Percentiles rank a stretch among this genome's conserved stretches.
phyloP scores from a whole-genome alignment of 1,140 invertebrate genomes.

The Nylanderia fulva region DNA sequence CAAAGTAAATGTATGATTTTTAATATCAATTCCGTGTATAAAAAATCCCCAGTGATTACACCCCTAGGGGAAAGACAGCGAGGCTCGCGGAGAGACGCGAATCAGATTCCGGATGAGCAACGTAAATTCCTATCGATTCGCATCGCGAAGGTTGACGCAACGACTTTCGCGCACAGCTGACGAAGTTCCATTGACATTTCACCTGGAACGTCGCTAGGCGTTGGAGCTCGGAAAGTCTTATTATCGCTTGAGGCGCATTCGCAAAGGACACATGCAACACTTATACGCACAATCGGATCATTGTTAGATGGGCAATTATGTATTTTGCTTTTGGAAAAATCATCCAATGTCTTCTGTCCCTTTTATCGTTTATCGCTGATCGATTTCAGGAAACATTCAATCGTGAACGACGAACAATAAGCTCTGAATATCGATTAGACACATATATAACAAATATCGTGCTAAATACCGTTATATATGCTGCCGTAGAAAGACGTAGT shows the following conservation, averaged over 20 bases:
- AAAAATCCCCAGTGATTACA: conserved; percentile 31
- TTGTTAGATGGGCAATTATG: no score
- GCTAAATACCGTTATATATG: conserved; percentile 1
- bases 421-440: no score
- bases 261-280: neutral
- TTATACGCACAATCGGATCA: neutral
- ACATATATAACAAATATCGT: neutral
- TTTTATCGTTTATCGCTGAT: no score
- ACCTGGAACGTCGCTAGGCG: neutral
- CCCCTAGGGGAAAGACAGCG: neutral
- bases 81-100: neutral
- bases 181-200: neutral
- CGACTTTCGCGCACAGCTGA: conserved; percentile 12
- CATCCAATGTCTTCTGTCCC: no score
- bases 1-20: neutral
- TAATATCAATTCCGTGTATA: neutral
- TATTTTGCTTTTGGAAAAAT: no score
- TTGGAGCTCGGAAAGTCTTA: neutral
- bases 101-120: neutral
- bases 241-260: neutral
- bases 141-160: conserved; percentile 7
- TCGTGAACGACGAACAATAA: neutral
- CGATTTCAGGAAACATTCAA: neutral
- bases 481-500: neutral
- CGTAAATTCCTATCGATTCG: conserved; percentile 30